Conservation (phyloP, 2,797 vertebrate species). For the Falco berigora region DNA sequence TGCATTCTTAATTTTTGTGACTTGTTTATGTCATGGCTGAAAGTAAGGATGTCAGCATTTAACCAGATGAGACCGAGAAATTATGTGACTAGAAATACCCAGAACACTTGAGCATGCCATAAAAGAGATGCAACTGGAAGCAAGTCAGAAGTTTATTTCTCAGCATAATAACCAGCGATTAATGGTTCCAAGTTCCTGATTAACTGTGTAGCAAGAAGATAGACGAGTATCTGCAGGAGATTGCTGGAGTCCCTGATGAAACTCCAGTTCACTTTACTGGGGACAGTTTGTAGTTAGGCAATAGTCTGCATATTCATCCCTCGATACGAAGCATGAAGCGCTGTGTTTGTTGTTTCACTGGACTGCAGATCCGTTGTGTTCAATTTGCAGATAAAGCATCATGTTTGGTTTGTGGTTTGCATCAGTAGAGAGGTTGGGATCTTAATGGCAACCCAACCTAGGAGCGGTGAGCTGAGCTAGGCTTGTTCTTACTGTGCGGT, state of each 20-base stretch:
- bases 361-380: not conserved
- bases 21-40: not conserved
- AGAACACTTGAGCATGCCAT: not conserved
- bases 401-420: not conserved
- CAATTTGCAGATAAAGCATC: not conserved
- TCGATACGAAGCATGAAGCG: not conserved
- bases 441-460: not conserved
- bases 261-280: not conserved
- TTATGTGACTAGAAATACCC: constrained; percentile 8
- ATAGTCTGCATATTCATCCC: not conserved
- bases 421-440: not conserved
- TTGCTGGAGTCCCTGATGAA: not conserved
- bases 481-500: not conserved
- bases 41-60: constrained; percentile 24
- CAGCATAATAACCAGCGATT: not conserved
- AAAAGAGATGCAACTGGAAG: not conserved
- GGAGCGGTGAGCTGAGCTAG: not conserved
- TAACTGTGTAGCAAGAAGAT: not conserved
- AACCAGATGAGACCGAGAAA: constrained; percentile 23
- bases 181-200: not conserved
- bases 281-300: not conserved
- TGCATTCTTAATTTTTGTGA: not conserved
- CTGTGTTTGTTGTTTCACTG: not conserved
- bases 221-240: not conserved
- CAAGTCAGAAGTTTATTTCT: not conserved